Percentiles rank a stretch among this genome's conserved stretches.
Conservation (phyloP, 53 echinoderm and acorn worm species). For the Mesocentrotus franciscanus region DNA sequence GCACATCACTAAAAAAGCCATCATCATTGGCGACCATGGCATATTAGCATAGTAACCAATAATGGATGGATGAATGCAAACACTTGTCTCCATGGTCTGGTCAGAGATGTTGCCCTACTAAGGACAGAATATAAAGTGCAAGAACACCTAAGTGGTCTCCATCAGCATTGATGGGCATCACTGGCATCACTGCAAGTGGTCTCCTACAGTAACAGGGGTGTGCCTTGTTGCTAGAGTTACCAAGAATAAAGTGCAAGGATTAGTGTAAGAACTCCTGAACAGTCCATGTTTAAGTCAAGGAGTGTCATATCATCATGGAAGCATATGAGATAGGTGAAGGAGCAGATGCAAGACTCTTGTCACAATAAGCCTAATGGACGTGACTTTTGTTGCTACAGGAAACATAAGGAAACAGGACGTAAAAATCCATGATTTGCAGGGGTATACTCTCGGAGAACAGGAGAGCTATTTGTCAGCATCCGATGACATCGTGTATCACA, state of each 20-base stretch:
- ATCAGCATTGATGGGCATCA: too few species aligned
- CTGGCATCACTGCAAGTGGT: not conserved
- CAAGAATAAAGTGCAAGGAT: too few species aligned
- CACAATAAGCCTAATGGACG: too few species aligned
- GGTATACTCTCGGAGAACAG: not conserved
- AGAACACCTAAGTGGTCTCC: too few species aligned
- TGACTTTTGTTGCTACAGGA: too few species aligned
- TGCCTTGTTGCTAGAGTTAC: not conserved
- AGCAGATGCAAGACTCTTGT: too few species aligned
- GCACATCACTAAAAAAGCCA: not conserved
- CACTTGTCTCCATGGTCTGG: not conserved
- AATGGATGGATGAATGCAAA: too few species aligned
- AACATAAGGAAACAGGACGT: too few species aligned
- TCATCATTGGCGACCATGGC: not conserved
- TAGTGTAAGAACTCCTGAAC: not conserved
- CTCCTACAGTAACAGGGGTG: not conserved
- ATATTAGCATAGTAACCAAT: not conserved
- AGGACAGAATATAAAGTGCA: too few species aligned
- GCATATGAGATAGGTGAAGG: not conserved
- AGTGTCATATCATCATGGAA: not conserved
- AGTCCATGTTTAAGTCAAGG: not conserved
- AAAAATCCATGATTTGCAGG: not conserved
- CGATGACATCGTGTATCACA: not conserved
- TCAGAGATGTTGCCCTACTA: too few species aligned
- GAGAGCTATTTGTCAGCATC: not conserved